These are phyloP conservation scores for Caranx melampygus DNA, from an alignment of 2,113 vertebrate genomes.

Conservation along the genomic window DNA sequence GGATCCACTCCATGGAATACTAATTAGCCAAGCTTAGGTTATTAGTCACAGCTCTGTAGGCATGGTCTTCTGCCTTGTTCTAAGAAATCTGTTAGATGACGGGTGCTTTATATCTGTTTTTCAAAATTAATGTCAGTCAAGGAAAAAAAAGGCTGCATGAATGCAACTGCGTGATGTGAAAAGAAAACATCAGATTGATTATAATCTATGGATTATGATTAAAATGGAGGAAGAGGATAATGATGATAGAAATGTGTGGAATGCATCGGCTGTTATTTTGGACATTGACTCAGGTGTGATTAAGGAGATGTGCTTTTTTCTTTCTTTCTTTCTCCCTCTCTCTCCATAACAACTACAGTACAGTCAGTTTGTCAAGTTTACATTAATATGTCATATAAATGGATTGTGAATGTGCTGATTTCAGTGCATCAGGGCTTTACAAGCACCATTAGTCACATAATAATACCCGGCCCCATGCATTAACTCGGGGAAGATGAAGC, in stretches of 20 bases:
- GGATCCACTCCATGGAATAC: slow-evolving; percentile 56
- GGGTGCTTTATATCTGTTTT: slow-evolving; percentile 33
- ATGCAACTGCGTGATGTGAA: slow-evolving; percentile 37
- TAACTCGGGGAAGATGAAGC: slow-evolving; percentile 14
- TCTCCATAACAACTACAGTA: background rate
- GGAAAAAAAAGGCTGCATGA: slow-evolving; percentile 46
- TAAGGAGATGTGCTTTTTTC: background rate
- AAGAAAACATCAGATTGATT: slow-evolving; percentile 25
- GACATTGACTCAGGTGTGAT: slow-evolving; percentile 85
- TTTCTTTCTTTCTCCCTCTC: background rate
- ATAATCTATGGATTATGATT: slow-evolving; percentile 41
- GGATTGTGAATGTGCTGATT: slow-evolving; percentile 12
- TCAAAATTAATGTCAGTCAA: slow-evolving; percentile 62
- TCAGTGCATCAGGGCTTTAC: slow-evolving; percentile 11
- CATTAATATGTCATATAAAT: slow-evolving; percentile 18
- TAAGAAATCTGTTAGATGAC: slow-evolving; percentile 61
- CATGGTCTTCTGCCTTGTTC: slow-evolving; percentile 42
- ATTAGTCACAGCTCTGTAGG: slow-evolving; percentile 63
- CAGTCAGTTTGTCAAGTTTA: slow-evolving; percentile 5
- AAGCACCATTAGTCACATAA: slow-evolving; percentile 16
- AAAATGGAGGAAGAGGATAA: slow-evolving; percentile 60
- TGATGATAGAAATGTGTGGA: slow-evolving; percentile 77
- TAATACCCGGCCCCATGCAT: background rate
- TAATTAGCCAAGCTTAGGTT: slow-evolving; percentile 56
- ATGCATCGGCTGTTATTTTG: slow-evolving; percentile 80